These are phyloP conservation scores for Metellina segmentata DNA, from an alignment of 2,888 invertebrate genomes.

Conservation along the genomic window DNA sequence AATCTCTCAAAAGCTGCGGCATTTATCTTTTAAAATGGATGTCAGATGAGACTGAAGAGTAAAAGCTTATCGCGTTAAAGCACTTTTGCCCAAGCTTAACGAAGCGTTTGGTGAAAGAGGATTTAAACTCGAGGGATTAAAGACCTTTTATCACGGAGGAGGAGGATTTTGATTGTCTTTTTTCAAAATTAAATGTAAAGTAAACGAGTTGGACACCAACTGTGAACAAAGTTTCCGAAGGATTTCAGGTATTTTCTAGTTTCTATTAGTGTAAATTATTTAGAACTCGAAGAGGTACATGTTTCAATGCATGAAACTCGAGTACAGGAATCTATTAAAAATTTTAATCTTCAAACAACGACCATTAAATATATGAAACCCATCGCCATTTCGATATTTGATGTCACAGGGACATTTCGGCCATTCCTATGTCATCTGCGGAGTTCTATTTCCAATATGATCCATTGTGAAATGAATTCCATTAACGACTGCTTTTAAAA, in stretches of 20 bases:
- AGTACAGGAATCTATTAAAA: no score
- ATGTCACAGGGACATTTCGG: no score
- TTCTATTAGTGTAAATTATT: background rate
- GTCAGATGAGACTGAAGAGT: slow-evolving; percentile 45
- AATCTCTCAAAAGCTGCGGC: slow-evolving; percentile 37
- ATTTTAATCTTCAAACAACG: no score
- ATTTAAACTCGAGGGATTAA: slow-evolving; percentile 51
- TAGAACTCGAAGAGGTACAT: no score
- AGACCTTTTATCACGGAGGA: slow-evolving; percentile 49
- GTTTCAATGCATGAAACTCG: no score
- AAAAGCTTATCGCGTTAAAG: slow-evolving; percentile 66
- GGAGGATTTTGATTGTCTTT: slow-evolving; percentile 51
- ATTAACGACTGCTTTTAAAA: no score
- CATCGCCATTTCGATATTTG: no score
- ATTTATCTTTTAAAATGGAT: slow-evolving; percentile 71
- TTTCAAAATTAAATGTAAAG: slow-evolving; percentile 15
- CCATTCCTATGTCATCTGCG: no score
- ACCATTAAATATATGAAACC: no score
- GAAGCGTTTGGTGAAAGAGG: slow-evolving; percentile 56
- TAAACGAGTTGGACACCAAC: slow-evolving; percentile 20
- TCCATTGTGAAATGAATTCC: no score
- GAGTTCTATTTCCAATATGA: no score
- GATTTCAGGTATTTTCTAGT: background rate
- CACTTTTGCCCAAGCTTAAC: slow-evolving; percentile 64
- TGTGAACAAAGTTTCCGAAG: slow-evolving; percentile 12